These are phyloP conservation scores for Dasysyrphus albostriatus DNA, from an alignment of 2,888 invertebrate species.

Conservation along the genomic window DNA sequence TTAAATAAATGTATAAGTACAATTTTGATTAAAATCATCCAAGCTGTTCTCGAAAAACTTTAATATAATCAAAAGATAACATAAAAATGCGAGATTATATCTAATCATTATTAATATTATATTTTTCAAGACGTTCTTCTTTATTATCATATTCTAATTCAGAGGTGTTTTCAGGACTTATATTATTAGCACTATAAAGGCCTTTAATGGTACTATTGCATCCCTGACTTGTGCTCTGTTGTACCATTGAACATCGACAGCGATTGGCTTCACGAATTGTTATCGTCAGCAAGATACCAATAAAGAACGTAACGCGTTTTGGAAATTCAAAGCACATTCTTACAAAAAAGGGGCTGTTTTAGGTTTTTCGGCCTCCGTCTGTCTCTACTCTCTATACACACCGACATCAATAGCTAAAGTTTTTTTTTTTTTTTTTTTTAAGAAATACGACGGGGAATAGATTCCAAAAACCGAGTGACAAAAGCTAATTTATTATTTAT, in stretches of 20 bases:
- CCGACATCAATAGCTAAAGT: conserved; percentile 1
- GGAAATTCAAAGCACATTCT: conserved; percentile 64
- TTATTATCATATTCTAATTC: too few species aligned
- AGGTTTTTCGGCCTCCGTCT: not conserved
- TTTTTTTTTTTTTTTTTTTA: conserved; percentile 11
- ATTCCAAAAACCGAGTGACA: conserved; percentile 55
- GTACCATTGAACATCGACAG: conserved; percentile 42
- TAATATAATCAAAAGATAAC: too few species aligned
- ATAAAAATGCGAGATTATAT: too few species aligned
- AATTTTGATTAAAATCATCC: too few species aligned
- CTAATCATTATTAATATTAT: too few species aligned
- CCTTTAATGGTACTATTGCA: conserved; percentile 1
- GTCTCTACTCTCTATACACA: not conserved
- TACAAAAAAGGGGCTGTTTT: conserved; percentile 1
- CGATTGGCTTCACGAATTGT: conserved; percentile 67
- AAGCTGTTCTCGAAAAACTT: too few species aligned
- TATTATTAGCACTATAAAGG: not conserved
- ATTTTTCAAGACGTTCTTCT: too few species aligned
- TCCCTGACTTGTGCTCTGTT: conserved; percentile 7
- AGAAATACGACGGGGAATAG: conserved; percentile 8
- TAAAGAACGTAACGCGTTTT: conserved; percentile 62
- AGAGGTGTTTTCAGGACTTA: too few species aligned
- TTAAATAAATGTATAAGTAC: too few species aligned
- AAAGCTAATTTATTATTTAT: conserved; percentile 77
- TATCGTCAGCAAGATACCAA: conserved; percentile 67